phyloP scores from a whole-genome alignment of 2,888 invertebrate genomes.

The Dorcus hopei region DNA sequence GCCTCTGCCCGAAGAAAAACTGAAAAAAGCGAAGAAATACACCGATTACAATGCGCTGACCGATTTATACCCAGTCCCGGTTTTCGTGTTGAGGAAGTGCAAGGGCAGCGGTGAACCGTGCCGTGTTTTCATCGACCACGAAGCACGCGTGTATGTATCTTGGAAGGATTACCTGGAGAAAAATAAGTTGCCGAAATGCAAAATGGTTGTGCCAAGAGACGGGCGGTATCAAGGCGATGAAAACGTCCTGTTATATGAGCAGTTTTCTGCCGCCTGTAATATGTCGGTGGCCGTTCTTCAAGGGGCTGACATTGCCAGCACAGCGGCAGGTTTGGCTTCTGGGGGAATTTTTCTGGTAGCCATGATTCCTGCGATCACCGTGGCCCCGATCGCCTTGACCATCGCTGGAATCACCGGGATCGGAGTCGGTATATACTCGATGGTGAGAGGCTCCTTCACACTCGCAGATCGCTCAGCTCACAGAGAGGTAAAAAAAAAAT shows the following conservation, averaged over 20 bases:
- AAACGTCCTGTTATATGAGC: slow-evolving; percentile 34
- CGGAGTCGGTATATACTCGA: slow-evolving; percentile 51
- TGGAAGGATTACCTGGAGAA: slow-evolving; percentile 55
- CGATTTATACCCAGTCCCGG: slow-evolving; percentile 37
- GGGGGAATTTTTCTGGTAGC: slow-evolving; percentile 54
- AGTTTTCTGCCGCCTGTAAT: slow-evolving; percentile 39
- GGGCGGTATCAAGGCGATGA: slow-evolving; percentile 44
- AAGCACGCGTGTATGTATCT: slow-evolving; percentile 54
- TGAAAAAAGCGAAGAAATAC: slow-evolving; percentile 32
- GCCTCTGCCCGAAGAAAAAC: slow-evolving; percentile 37
- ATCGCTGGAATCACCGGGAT: slow-evolving; percentile 40
- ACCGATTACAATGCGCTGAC: slow-evolving; percentile 37
- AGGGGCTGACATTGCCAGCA: slow-evolving; percentile 35
- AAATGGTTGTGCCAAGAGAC: slow-evolving; percentile 54
- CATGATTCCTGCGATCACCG: slow-evolving; percentile 51
- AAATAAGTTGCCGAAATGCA: slow-evolving; percentile 56
- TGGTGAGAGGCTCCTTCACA: slow-evolving; percentile 52
- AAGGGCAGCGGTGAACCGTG: slow-evolving; percentile 34
- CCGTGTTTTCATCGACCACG: slow-evolving; percentile 40
- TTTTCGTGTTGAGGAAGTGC: slow-evolving; percentile 44
- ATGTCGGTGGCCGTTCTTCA: slow-evolving; percentile 31
- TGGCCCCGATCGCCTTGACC: slow-evolving; percentile 51
- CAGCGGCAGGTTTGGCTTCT: slow-evolving; percentile 43
- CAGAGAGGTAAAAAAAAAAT: slow-evolving; percentile 49
- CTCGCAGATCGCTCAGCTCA: slow-evolving; percentile 51